phyloP scores from a whole-genome alignment of 2,888 invertebrate species.

The Leucophenga montana region DNA sequence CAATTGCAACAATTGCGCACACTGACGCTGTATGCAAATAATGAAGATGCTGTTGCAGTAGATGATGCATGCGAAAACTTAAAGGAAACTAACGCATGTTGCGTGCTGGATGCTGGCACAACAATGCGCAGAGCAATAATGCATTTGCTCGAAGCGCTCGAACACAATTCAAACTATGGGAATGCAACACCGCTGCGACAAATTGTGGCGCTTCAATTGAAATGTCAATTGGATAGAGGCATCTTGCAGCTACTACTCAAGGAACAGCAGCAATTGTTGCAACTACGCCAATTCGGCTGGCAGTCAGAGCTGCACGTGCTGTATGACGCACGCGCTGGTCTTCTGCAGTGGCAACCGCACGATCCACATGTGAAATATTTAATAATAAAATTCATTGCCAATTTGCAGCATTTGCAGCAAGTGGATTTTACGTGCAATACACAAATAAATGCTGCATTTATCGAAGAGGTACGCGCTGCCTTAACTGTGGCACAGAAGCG shows the following conservation, averaged over 20 bases:
- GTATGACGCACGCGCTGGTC: slow-evolving; percentile 49
- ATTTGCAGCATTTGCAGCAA: not conserved
- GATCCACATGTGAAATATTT: slow-evolving; percentile 49
- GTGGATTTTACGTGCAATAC: not conserved
- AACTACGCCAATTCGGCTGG: slow-evolving; percentile 51
- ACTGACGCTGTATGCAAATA: not conserved
- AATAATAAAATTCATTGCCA: slow-evolving; percentile 46
- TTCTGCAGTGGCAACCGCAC: slow-evolving; percentile 56
- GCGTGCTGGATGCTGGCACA: not conserved
- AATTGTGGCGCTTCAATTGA: slow-evolving; percentile 55
- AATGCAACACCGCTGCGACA: slow-evolving; percentile 40
- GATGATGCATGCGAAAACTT: too few species aligned
- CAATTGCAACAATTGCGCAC: slow-evolving; percentile 44
- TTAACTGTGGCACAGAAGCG: too few species aligned
- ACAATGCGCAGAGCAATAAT: slow-evolving; percentile 39
- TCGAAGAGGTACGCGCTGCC: not conserved
- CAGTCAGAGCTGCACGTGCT: slow-evolving; percentile 54
- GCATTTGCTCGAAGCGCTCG: slow-evolving; percentile 40
- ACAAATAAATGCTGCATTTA: not conserved
- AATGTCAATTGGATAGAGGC: slow-evolving; percentile 54
- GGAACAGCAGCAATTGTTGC: slow-evolving; percentile 29
- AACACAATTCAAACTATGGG: not conserved
- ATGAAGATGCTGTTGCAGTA: slow-evolving; percentile 11
- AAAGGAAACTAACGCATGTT: too few species aligned
- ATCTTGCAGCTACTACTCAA: slow-evolving; percentile 41